Conservation (phyloP, 30 jellyfish, hydroid and myxozoan genomes). For the Phacellophora camtschatica region DNA sequence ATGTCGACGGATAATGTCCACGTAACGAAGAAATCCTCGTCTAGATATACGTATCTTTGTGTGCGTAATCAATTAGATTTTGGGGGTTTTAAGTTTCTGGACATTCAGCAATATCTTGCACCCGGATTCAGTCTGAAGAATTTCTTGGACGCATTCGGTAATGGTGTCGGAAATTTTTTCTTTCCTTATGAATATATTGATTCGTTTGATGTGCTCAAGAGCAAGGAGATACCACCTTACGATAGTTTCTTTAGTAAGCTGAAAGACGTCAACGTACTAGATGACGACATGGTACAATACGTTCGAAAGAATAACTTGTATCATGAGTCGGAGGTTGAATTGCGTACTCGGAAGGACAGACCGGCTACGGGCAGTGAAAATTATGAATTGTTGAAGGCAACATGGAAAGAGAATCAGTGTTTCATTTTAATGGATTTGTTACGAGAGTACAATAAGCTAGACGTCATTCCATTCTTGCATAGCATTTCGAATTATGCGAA, state of each 20-base stretch:
- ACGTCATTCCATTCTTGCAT: neutral
- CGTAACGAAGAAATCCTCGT: neutral
- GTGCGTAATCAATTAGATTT: neutral
- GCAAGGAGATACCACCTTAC: neutral
- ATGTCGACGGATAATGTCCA: neutral
- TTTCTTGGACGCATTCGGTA: neutral
- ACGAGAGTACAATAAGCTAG: neutral
- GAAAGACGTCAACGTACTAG: neutral
- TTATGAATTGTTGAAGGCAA: neutral
- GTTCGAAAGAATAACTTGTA: neutral
- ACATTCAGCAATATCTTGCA: neutral
- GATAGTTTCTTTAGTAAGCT: neutral
- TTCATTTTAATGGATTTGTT: neutral
- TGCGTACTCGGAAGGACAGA: neutral
- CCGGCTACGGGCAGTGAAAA: neutral
- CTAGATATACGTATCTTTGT: neutral
- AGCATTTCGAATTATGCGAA: neutral
- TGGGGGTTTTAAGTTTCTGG: neutral
- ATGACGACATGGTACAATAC: neutral
- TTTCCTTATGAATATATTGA: neutral
- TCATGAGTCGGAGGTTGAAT: neutral
- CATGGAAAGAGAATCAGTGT: neutral
- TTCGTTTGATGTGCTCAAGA: neutral
- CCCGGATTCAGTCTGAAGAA: neutral
- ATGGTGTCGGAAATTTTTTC: neutral